Base-by-base conservation (phyloP, 2,113 vertebrate genomes). In the Dipodomys spectabilis region DNA sequence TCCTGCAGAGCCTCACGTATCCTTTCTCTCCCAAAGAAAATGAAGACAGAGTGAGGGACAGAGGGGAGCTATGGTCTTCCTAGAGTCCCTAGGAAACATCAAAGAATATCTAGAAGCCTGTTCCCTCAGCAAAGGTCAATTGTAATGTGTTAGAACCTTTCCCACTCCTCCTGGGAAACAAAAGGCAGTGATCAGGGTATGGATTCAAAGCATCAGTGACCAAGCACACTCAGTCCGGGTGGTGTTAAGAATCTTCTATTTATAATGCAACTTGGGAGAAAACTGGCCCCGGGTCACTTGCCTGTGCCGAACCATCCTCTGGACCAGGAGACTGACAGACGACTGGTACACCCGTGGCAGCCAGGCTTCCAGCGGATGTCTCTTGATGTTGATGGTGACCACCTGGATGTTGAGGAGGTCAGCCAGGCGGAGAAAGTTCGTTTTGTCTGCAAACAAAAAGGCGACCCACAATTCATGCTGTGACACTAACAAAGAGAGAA, bases 331-430 rank as follows among this genome's bases (percentile, higher is more conserved):
- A 90, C 99, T 99, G 72, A 93, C 94, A 0, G 95, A 80, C 0
- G 98, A 99, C 27, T 69, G 92, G 96, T 99, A 99, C 2, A 99
- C 0, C 1, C 57, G 32, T 0, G 99, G 99, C 77, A 97, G 35
- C 87, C 98, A 97, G 1, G 32, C 77, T 0, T 97, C 97, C 82
- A 99, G 91, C 0, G 99, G 99, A 90, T 99, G 99, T 71, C 97
- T 97, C 78, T 98, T 98, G 2, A 98, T 96, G 93, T 98, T 99
- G 88, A 99, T 32, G 0, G 98, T 98, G 77, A 99, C 98, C 71
- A 99, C 99, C 94, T 99, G 98, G 83, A 99, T 99, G 97, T 99
- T 99, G 92, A 99, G 98, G 27, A 99, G 99, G 96, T 99, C 99
- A 19, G 99, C 98, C 88, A 99, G 97, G 82, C 98, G 99, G 12